A percentile compares a stretch with the other conserved stretches of the same genome.
phyloP scores from a whole-genome alignment of 35 echinoderm and acorn worm genomes.

The Hemicentrotus pulcherrimus region DNA sequence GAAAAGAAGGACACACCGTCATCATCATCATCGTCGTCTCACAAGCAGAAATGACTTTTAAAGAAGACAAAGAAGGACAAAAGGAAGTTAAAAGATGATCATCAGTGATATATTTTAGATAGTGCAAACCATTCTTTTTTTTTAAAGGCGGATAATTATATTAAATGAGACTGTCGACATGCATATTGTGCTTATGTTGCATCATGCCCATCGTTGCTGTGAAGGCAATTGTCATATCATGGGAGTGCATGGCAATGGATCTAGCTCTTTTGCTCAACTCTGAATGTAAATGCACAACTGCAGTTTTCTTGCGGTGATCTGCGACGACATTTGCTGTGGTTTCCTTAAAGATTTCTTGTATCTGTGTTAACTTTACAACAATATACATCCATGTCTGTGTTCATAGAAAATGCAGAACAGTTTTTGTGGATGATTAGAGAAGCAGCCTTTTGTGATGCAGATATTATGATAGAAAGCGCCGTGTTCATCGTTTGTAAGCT shows the following conservation, averaged over 20 bases:
- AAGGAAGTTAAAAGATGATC: not conserved
- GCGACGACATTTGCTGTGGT: no score
- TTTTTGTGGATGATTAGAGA: not conserved
- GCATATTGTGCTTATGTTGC: no score
- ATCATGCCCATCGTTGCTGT: no score
- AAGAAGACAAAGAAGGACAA: conserved; percentile 33
- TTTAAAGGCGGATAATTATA: no score
- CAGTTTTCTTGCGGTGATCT: no score
- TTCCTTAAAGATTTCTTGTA: not conserved
- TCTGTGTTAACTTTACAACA: not conserved
- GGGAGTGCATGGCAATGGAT: not conserved
- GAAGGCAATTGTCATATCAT: not conserved
- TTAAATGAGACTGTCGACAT: no score
- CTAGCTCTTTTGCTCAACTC: not conserved
- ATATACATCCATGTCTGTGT: not conserved
- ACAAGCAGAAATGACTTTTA: conserved; percentile 57
- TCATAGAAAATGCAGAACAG: not conserved
- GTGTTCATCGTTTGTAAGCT: not conserved
- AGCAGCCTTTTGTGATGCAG: not conserved
- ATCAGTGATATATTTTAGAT: not conserved
- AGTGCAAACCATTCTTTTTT: not conserved
- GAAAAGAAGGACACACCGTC: conserved; percentile 86
- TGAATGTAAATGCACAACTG: not conserved
- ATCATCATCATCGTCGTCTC: conserved; percentile 56
- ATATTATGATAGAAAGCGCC: not conserved